A percentile compares a stretch with the other conserved stretches of the same genome.
Evolutionary conservation across 2,888 invertebrate genomes (phyloP).

Genomic region (Coelogynopora nodosa): DNA sequence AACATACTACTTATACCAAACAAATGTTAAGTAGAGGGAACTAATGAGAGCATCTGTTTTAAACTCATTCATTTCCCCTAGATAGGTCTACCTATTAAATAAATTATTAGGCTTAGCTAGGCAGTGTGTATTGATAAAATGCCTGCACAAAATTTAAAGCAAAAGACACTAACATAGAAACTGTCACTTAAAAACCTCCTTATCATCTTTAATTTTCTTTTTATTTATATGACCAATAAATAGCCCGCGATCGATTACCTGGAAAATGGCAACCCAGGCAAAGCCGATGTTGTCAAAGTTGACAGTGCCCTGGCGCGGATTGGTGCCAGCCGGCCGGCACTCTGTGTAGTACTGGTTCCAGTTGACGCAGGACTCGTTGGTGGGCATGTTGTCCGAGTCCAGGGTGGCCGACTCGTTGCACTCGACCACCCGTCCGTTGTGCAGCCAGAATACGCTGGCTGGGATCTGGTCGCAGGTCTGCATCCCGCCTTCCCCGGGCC

Average conservation of each 20-base stretch:
- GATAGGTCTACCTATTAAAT: no score
- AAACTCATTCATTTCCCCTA: no score
- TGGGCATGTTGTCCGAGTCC: conserved; percentile 65
- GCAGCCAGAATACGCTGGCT: conserved; percentile 68
- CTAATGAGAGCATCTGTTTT: no score
- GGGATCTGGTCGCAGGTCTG: conserved; percentile 73
- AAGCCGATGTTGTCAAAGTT: conserved; percentile 99
- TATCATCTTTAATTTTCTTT: no score
- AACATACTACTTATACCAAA: no score
- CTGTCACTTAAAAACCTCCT: no score
- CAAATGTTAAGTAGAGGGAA: no score
- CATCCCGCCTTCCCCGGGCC: conserved; percentile 88
- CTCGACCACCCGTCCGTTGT: conserved; percentile 69
- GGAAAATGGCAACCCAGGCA: conserved; percentile 99
- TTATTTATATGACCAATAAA: not conserved
- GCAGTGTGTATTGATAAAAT: no score
- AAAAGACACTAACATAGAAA: not conserved
- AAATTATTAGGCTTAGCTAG: no score
- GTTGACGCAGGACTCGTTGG: conserved; percentile 76
- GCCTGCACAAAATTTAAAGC: not conserved
- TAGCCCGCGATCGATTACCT: conserved; percentile 71
- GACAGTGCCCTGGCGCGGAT: conserved; percentile 97
- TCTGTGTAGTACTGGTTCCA: conserved; percentile 98
- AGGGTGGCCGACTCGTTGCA: conserved; percentile 73
- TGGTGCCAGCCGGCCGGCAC: conserved; percentile 84